Evolutionary conservation across 2,888 invertebrate species (phyloP).

Genomic region (Bombylius discolor): DNA sequence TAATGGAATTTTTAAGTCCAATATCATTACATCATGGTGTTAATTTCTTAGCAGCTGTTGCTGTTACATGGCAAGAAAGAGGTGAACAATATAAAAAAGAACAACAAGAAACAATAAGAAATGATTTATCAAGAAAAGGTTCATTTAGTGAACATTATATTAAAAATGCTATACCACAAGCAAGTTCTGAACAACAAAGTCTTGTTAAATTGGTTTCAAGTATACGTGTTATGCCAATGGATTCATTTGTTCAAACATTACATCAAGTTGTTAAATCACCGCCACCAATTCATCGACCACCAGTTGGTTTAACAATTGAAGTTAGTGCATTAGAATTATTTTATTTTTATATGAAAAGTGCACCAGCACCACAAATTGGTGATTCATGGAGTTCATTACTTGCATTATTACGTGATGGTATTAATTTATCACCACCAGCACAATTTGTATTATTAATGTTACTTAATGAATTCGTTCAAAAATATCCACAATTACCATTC

Average conservation of each 20-base stretch:
- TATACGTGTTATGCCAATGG: slow-evolving; percentile 71
- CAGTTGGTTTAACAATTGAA: slow-evolving; percentile 53
- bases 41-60: slow-evolving; percentile 68
- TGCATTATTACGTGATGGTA: slow-evolving; percentile 59
- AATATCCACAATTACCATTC: slow-evolving; percentile 55
- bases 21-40: slow-evolving; percentile 70
- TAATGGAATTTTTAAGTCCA: slow-evolving; percentile 71
- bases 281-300: slow-evolving; percentile 43
- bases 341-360: slow-evolving; percentile 57
- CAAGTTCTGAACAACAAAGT: slow-evolving; percentile 55
- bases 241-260: slow-evolving; percentile 68
- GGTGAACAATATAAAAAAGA: slow-evolving; percentile 38
- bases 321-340: slow-evolving; percentile 73
- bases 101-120: slow-evolving; percentile 31
- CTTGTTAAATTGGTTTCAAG: slow-evolving; percentile 67
- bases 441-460: slow-evolving; percentile 68
- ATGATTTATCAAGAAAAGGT: slow-evolving; percentile 13
- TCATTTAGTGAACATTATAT: slow-evolving; percentile 28
- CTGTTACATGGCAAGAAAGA: slow-evolving; percentile 74
- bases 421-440: slow-evolving; percentile 58
- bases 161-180: slow-evolving; percentile 38
- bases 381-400: slow-evolving; percentile 69
- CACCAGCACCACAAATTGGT: slow-evolving; percentile 53
- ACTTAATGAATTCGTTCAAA: slow-evolving; percentile 70
- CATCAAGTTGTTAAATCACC: slow-evolving; percentile 71